Percentiles rank a stretch among this genome's conserved stretches.
Conservation (phyloP, 2,888 invertebrate genomes). For the Apamea epomidion region DNA sequence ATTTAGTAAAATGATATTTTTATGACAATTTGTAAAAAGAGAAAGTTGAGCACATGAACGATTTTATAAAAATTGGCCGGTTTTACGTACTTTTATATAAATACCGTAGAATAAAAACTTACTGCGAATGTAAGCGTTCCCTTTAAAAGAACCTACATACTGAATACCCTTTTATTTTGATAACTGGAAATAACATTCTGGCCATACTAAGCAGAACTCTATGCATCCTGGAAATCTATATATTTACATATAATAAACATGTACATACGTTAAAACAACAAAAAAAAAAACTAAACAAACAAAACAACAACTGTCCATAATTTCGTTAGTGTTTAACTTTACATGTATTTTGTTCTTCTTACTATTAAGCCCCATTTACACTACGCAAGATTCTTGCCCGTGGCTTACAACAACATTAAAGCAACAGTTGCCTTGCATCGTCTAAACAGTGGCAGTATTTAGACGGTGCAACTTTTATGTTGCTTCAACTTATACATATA, state of each 20-base stretch:
- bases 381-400: neutral
- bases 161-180: neutral
- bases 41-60: neutral
- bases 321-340: neutral
- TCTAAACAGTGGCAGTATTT: neutral
- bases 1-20: neutral
- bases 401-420: neutral
- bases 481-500: neutral
- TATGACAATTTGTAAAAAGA: neutral
- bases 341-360: conserved; percentile 3
- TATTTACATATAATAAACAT: neutral
- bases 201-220: neutral
- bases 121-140: neutral
- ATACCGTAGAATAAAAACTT: neutral
- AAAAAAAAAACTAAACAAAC: neutral
- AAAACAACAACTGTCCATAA: conserved; percentile 15
- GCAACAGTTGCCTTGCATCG: neutral
- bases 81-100: neutral
- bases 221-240: neutral
- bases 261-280: neutral
- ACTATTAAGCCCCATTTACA: neutral
- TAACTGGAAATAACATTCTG: neutral
- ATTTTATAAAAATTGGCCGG: neutral
- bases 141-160: neutral
- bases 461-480: neutral